Evolutionary conservation across 2,888 invertebrate species (phyloP), one percentile per base, ranked within the genome.

Genomic region (Lithophane semibrunnea): DNA sequence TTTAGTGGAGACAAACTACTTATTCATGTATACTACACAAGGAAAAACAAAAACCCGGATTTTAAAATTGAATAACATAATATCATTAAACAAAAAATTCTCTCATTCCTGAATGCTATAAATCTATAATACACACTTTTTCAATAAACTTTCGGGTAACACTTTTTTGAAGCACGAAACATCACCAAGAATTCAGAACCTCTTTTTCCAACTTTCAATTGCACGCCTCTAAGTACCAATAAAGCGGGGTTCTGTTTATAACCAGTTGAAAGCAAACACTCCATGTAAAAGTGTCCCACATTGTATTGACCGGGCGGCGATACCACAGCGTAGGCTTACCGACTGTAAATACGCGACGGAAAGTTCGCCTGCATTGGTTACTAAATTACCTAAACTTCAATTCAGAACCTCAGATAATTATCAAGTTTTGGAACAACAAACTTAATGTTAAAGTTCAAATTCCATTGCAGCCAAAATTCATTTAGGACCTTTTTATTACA

Each of bases 271-370:
- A 72, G 10, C 47, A 79, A 73, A 67, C 79, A 79, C 73, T 77
- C 37, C n/a, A 82, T 77, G 79, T 83, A 83, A 76, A 80, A 80
- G 76, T 58, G 61, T 71, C 68, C 72, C 72, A 73, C 64, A 69
- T 70, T 44, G 54, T 60, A 49, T 70, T 54, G 63, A 71, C 63
- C 29, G 66, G 47, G 65, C 61, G 66, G 73, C 73, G 60, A 42
- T 64, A 71, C 74, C 79, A 63, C 69, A 66, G 72, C 74, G 83
- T 73, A 72, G 49, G 24, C 66, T 21, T 60, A 61, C 58, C 60
- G 37, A 3, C 44, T 13, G 13, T 72, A 60, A 79, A 79, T 66
- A 79, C 60, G 47, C 72, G 37, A 73, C 52, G 8, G 37, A 72
- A 66, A 79, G 5, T 60, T 54, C 44, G 18, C 21, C 58, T 58